These are phyloP conservation scores for Pammene fasciana DNA, from an alignment of 2,888 invertebrate genomes.

Conservation along the genomic window DNA sequence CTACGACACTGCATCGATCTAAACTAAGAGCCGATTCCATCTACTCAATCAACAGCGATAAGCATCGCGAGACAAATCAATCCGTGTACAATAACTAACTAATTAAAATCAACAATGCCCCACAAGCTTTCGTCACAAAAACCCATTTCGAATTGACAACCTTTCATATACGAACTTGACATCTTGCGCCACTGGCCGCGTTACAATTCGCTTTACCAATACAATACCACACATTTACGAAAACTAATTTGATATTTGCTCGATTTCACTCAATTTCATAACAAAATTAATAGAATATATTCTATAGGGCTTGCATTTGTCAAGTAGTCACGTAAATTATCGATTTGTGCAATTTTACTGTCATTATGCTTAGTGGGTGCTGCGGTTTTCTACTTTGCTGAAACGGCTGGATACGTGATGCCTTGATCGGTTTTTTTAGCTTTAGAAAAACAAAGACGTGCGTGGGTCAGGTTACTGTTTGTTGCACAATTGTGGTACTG, in stretches of 20 bases:
- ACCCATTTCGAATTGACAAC: slow-evolving; percentile 25
- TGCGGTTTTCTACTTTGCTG: slow-evolving; percentile 44
- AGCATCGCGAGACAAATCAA: slow-evolving; percentile 23
- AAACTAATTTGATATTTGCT: slow-evolving; percentile 45
- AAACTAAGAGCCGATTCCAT: slow-evolving; percentile 9
- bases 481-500: slow-evolving; percentile 19
- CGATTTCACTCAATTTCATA: slow-evolving; percentile 46
- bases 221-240: slow-evolving; percentile 45
- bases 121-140: slow-evolving; percentile 33
- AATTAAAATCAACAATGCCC: slow-evolving; percentile 39
- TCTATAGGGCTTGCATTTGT: slow-evolving; percentile 30
- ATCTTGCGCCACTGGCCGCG: slow-evolving; percentile 34
- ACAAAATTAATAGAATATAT: slow-evolving; percentile 44
- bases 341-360: slow-evolving; percentile 47
- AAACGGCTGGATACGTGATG: slow-evolving; percentile 44
- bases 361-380: slow-evolving; percentile 45
- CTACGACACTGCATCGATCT: slow-evolving; percentile 9
- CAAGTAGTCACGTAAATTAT: slow-evolving; percentile 47
- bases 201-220: slow-evolving; percentile 22
- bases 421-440: slow-evolving; percentile 43
- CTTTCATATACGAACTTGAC: slow-evolving; percentile 43
- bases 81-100: slow-evolving; percentile 12
- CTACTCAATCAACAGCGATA: slow-evolving; percentile 21
- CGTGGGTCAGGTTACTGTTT: slow-evolving; percentile 27
- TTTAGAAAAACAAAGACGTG: slow-evolving; percentile 39